Evolutionary conservation across 2,113 vertebrate species (phyloP), one percentile per base, ranked within the genome.

Genomic region (Mastomys coucha): DNA sequence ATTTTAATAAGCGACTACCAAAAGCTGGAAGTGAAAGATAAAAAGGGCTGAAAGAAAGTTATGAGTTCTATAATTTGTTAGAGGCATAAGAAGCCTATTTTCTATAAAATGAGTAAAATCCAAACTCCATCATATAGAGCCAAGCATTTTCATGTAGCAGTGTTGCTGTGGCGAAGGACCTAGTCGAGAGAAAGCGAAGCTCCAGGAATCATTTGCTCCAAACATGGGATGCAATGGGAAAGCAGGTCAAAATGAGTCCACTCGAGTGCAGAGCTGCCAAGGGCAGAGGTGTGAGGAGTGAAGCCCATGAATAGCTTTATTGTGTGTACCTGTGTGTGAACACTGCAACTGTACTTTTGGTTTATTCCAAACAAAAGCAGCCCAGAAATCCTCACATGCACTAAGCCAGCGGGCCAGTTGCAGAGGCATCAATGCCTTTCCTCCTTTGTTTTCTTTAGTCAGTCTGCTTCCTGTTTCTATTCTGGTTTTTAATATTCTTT

Each of bases 391-490:
- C 82, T 51, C n/a, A 26, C 56, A 42, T n/a, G 26, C 12, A n/a
- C 36, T 42, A 4, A 42, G 73, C 53, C 19, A 39, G 26, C 17
- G 81, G 26, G 28, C 39, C 7, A 49, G 12, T 36, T 80, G 20
- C 14, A 7, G 33, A 63, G 72, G 14, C 14, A 12, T 19, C 31
- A 16, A 36, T 11, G 45, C 63, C 53, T 93, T 95, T 92, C 76
- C 90, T 92, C 76, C 31, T 33, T 84, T 58, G 65, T 91, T 75
- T 49, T 53, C 31, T 84, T 86, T 76, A 81, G 10, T 49, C n/a
- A 84, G 24, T 70, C 33, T 92, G 11, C 26, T 85, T 91, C 89
- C 72, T 96, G 2, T n/a, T 33, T 93, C 67, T 65, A 81, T 90
- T 84, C 36, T 19, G 45, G 4, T 56, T 78, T 60, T 51, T 56